These are phyloP conservation scores for Temnothorax unifasciatus DNA, from an alignment of 2,888 invertebrate species.

Conservation along the genomic window DNA sequence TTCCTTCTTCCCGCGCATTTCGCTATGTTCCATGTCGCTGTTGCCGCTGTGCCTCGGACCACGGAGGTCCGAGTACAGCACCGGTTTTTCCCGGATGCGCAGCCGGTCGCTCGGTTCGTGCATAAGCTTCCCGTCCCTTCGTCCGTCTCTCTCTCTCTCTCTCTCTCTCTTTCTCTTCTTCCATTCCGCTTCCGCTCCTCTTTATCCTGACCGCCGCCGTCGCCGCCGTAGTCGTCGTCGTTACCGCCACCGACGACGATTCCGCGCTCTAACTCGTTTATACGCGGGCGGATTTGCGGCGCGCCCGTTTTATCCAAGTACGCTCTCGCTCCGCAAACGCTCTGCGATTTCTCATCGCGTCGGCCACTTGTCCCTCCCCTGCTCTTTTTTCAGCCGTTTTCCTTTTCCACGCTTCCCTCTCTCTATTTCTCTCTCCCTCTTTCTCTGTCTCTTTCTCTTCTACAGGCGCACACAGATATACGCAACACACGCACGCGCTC, in stretches of 20 bases:
- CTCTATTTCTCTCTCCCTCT: slow-evolving; percentile 51
- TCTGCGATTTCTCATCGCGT: slow-evolving; percentile 65
- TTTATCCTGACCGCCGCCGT: slow-evolving; percentile 41
- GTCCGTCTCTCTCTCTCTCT: slow-evolving; percentile 42
- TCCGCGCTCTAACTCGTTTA: slow-evolving; percentile 69
- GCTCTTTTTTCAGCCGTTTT: slow-evolving; percentile 57
- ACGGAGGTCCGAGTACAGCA: slow-evolving; percentile 7
- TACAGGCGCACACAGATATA: slow-evolving; percentile 29
- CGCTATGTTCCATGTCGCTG: slow-evolving; percentile 14
- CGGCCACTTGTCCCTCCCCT: slow-evolving; percentile 65
- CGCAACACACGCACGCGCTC: slow-evolving; percentile 22
- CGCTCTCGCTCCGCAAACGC: slow-evolving; percentile 37
- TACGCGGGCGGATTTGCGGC: slow-evolving; percentile 80
- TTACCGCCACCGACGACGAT: slow-evolving; percentile 26
- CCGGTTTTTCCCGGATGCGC: slow-evolving; percentile 50
- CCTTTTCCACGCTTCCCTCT: slow-evolving; percentile 43
- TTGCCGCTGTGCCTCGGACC: slow-evolving; percentile 18
- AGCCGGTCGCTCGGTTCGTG: slow-evolving; percentile 64
- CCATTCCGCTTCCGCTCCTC: slow-evolving; percentile 56
- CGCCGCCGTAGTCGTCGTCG: neutral
- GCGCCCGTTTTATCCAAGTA: slow-evolving; percentile 78
- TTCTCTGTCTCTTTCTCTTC: slow-evolving; percentile 61
- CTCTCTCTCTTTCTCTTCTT: slow-evolving; percentile 54
- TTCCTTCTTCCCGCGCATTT: slow-evolving; percentile 37
- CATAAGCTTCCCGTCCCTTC: slow-evolving; percentile 49